Percentiles rank a stretch among this genome's conserved stretches.
Conservation (phyloP, 1,140 invertebrate species). For the Monochamus saltuarius region DNA sequence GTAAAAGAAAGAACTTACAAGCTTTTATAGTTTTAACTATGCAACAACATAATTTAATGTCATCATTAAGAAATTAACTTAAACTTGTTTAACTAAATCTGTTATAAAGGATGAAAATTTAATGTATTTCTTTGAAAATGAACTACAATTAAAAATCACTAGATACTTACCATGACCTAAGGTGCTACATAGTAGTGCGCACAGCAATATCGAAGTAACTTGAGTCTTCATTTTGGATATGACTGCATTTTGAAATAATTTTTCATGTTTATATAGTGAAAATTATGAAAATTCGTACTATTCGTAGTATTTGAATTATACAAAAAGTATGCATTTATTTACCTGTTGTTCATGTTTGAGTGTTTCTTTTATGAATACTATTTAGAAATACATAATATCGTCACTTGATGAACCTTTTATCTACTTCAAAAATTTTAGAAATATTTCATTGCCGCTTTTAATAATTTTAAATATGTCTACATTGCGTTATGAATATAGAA, state of each 20-base stretch:
- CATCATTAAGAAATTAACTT: too few species aligned
- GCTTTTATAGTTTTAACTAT: too few species aligned
- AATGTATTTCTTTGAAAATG: background rate
- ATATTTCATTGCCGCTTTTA: conserved; percentile 3
- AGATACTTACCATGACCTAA: conserved; percentile 22
- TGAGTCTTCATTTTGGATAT: conserved; percentile 15
- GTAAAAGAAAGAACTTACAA: too few species aligned
- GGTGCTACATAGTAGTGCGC: conserved; percentile 16
- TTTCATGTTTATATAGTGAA: conserved; percentile 13
- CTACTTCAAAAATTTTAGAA: background rate
- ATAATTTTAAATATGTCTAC: background rate
- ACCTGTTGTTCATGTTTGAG: background rate
- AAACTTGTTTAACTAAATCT: background rate
- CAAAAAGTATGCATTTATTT: background rate
- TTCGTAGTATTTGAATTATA: background rate
- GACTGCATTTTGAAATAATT: background rate
- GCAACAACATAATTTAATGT: background rate
- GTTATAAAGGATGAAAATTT: too few species aligned
- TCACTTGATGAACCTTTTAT: background rate
- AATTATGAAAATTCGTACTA: conserved; percentile 2
- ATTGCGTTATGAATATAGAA: too few species aligned
- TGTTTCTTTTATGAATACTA: background rate
- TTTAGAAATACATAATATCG: background rate
- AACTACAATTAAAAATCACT: background rate
- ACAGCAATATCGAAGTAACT: conserved; percentile 19